Conservation (phyloP, 1,140 invertebrate genomes). For the Bombus balteatus region DNA sequence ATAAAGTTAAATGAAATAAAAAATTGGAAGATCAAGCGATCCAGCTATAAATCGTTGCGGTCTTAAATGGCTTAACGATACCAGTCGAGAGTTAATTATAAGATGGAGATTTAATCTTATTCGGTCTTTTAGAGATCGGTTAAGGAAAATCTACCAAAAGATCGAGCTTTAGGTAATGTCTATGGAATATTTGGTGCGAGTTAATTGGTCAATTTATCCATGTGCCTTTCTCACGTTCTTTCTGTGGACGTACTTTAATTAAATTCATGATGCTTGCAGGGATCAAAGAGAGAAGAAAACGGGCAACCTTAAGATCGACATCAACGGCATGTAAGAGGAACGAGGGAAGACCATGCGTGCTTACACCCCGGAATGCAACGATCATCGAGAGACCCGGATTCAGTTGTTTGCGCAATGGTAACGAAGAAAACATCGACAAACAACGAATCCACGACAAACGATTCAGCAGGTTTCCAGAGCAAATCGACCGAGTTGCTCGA, state of each 20-base stretch:
- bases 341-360: constrained; percentile 43
- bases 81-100: too few relatives aligned
- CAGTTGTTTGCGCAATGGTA: neutral
- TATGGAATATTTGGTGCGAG: too few relatives aligned
- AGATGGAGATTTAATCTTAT: too few relatives aligned
- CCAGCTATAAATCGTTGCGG: too few relatives aligned
- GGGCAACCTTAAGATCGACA: constrained; percentile 86
- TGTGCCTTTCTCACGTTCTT: too few relatives aligned
- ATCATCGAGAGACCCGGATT: neutral
- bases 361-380: neutral
- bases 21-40: too few relatives aligned
- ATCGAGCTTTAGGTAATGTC: too few relatives aligned
- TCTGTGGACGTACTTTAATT: constrained; percentile 38
- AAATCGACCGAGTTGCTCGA: neutral
- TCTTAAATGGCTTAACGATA: too few relatives aligned
- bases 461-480: neutral
- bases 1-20: too few relatives aligned
- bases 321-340: constrained; percentile 78
- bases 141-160: too few relatives aligned
- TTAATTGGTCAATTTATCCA: neutral
- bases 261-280: constrained; percentile 79
- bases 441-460: neutral
- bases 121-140: too few relatives aligned
- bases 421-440: neutral
- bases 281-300: constrained; percentile 88